Base-by-base conservation (phyloP, 2,888 invertebrate genomes). In the Drosophila robusta region DNA sequence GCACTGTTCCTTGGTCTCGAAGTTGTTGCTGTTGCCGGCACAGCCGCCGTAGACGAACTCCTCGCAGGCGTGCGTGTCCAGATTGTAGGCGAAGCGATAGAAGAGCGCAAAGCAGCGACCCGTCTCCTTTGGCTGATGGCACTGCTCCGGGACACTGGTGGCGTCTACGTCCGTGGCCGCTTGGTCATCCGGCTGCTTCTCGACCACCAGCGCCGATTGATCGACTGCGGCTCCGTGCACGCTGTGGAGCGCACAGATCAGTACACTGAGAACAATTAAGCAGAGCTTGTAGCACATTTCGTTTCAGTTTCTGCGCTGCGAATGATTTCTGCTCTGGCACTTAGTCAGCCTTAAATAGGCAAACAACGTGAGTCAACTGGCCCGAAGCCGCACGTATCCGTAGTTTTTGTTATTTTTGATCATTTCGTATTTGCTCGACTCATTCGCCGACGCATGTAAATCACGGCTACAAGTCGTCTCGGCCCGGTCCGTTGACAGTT, bases 1-100 rank as follows among this genome's bases (percentile, higher is more conserved):
- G 82, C 96, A 96, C 63, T 95, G 95, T 14, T 94, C 93, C 47
- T 92, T 92, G 1, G 94, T 93, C 50, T 94, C 93, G 90, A 97
- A 97, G 89, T 96, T 96, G 90, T 97, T 97, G 75, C 94, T 93
- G 89, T 97, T 97, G n/a, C 96, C 97, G 51, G 95, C 93, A 80
- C 95, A 95, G 7, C 95, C 95, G 11, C 96, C 96, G 90, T 95
- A 97, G 55, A 94, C 93, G 90, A 98, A 98, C 51, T 95, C 94
- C 49, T 95, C 93, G 90, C 97, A 97, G 90, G 93, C 45, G 2
- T 80, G 64, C 11, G 67, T 89, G 16, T 91, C 91, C 70, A 90
- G 71, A 72, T 90, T 90, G 78, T 79, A 90, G 64, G 90, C 90
- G 41, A 57, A 90, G 44, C 90, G 90, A 70, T 89, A 80, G 76